Base-by-base conservation (phyloP, 2,113 vertebrate species). In the Channa argus region DNA sequence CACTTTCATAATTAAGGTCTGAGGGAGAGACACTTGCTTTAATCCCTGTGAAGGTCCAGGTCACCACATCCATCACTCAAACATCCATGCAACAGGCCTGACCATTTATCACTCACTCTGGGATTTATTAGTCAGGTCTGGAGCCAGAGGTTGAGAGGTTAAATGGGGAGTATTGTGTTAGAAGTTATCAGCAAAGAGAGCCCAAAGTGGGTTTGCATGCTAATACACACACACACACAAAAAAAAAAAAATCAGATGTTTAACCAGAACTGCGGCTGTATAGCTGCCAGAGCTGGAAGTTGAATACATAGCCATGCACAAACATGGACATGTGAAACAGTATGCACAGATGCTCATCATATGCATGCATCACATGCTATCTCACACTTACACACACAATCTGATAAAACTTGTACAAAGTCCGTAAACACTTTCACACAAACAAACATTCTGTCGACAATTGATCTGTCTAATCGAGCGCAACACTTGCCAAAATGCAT, bases 41-140 rank as follows among this genome's bases (percentile, higher is more conserved):
- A 88, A 91, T 86, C 80, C 69, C 45, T 24, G 44, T 46, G 65
- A 79, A 82, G 77, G 37, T 59, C 39, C 58, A 5, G 84, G 76
- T 86, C 75, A 74, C 61, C 38, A 45, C 83, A 84, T 65, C 74
- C 74, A 77, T 89, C 84, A 82, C 80, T 80, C 76, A 74, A 52
- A 77, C 77, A 74, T 78, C 62, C 38, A 65, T 43, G 60, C 71
- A 83, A 70, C 73, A 78, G 80, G 65, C 81, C 76, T 6, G 39
- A 54, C 74, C 71, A 65, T 85, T 78, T 77, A 87, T 92, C 89
- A 87, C 74, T 85, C 84, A 83, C 85, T 86, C 78, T 70, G 86
- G 74, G 88, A 87, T 91, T 83, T 92, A 90, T 90, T 87, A 85
- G 86, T 85, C 56, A 68, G 71, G 82, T 80, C 80, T 88, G 65